These are phyloP conservation scores for Leptestheria dahalacensis DNA, from an alignment of 1,140 invertebrate genomes.

Conservation along the genomic window DNA sequence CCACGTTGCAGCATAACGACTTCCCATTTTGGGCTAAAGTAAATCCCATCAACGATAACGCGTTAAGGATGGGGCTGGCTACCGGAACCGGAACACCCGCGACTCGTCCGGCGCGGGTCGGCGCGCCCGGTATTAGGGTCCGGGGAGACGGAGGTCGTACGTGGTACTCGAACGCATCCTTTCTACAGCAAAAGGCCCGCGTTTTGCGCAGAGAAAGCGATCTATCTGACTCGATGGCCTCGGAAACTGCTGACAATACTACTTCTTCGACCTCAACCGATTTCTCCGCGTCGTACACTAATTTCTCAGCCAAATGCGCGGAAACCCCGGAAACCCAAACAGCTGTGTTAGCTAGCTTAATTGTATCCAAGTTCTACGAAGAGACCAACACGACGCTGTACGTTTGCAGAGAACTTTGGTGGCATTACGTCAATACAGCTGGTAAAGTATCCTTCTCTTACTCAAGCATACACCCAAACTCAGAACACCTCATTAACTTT, in stretches of 20 bases:
- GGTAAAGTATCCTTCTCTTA: conserved; percentile 19
- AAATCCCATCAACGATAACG: neutral
- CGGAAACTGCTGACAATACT: neutral
- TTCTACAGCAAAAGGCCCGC: conserved; percentile 3
- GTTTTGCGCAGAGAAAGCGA: conserved; percentile 1
- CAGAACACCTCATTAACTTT: too few relatives aligned
- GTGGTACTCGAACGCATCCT: neutral
- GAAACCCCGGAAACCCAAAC: neutral
- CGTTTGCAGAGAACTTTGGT: conserved; percentile 57
- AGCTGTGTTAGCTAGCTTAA: neutral
- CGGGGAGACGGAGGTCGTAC: neutral
- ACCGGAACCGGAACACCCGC: neutral
- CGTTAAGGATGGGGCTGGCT: too few relatives aligned
- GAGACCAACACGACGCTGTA: neutral
- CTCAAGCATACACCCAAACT: too few relatives aligned
- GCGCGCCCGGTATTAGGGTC: neutral
- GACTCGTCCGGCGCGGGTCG: neutral
- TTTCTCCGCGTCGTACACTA: neutral
- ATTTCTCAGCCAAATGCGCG: neutral
- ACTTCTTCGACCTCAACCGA: neutral
- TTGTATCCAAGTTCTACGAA: neutral
- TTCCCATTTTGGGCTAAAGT: neutral
- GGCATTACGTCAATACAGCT: conserved; percentile 72
- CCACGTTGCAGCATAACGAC: conserved; percentile 29
- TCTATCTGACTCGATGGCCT: neutral